A percentile compares a stretch with the other conserved stretches of the same genome.
phyloP scores from a whole-genome alignment of 2,888 invertebrate genomes.

The Slavum lentiscoides region DNA sequence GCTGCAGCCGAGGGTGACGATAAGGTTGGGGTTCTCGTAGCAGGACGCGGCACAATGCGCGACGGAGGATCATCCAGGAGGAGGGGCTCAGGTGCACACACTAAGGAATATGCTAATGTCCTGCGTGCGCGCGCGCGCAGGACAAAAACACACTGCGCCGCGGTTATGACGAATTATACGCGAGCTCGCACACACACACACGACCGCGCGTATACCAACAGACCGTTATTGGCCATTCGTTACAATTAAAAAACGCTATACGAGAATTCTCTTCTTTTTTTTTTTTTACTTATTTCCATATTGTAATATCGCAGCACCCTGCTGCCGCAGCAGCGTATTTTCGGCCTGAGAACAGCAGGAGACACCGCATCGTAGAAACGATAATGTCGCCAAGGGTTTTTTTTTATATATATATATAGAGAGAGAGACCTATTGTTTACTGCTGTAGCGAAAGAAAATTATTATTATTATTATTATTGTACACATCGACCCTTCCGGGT shows the following conservation, averaged over 20 bases:
- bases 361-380: slow-evolving; percentile 36
- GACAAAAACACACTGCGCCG: slow-evolving; percentile 20
- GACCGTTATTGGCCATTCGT: slow-evolving; percentile 53
- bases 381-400: slow-evolving; percentile 46
- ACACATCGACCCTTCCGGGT: slow-evolving; percentile 43
- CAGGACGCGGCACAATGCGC: slow-evolving; percentile 22
- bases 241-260: slow-evolving; percentile 52
- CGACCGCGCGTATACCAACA: neutral
- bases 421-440: slow-evolving; percentile 45
- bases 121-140: neutral
- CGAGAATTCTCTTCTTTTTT: slow-evolving; percentile 16
- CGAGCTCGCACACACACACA: no score
- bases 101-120: slow-evolving; percentile 27
- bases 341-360: slow-evolving; percentile 48
- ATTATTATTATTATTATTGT: neutral
- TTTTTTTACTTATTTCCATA: neutral
- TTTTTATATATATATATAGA: no score
- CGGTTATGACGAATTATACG: slow-evolving; percentile 43
- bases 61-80: neutral
- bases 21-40: slow-evolving; percentile 20
- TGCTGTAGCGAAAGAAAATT: slow-evolving; percentile 29
- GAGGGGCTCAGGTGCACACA: slow-evolving; percentile 30
- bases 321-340: neutral
- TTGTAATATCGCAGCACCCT: slow-evolving; percentile 34
- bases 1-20: slow-evolving; percentile 49